phyloP scores from a whole-genome alignment of 2,797 vertebrate species.

The Hephaestus fuliginosus region DNA sequence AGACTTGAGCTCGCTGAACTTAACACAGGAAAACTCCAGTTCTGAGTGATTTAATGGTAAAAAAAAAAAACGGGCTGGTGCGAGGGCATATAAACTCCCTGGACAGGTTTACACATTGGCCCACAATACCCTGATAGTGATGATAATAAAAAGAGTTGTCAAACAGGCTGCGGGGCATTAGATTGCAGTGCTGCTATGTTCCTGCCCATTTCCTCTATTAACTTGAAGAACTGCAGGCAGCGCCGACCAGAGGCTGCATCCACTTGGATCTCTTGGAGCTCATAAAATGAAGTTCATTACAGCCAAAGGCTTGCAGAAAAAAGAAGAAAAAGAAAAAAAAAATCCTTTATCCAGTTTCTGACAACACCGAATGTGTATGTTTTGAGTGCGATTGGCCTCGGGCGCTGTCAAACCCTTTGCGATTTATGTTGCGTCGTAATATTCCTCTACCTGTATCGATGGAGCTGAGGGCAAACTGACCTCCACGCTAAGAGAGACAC shows the following conservation, averaged over 20 bases:
- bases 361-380: neutral
- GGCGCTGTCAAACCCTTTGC: conserved; percentile 8
- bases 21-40: neutral
- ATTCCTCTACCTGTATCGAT: conserved; percentile 39
- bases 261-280: conserved; percentile 51
- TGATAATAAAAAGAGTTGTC: conserved; percentile 62
- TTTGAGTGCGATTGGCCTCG: neutral
- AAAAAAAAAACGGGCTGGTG: neutral
- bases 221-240: conserved; percentile 39
- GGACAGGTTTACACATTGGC: conserved; percentile 39
- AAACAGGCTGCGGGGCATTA: conserved; percentile 49
- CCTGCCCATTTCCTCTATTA: conserved; percentile 50
- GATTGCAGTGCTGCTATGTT: conserved; percentile 35
- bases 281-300: conserved; percentile 54
- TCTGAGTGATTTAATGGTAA: conserved; percentile 12
- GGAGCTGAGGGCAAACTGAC: conserved; percentile 63
- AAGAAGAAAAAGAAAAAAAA: neutral
- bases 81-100: conserved; percentile 16
- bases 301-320: conserved; percentile 33
- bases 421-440: conserved; percentile 22
- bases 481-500: conserved; percentile 68
- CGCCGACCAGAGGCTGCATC: conserved; percentile 38
- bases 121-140: conserved; percentile 43
- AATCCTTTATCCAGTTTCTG: conserved; percentile 13
- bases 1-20: neutral